Evolutionary conservation across 2,797 vertebrate species (phyloP), one percentile per base, ranked within the genome.

Genomic region (Enteromius thamalakanensis): DNA sequence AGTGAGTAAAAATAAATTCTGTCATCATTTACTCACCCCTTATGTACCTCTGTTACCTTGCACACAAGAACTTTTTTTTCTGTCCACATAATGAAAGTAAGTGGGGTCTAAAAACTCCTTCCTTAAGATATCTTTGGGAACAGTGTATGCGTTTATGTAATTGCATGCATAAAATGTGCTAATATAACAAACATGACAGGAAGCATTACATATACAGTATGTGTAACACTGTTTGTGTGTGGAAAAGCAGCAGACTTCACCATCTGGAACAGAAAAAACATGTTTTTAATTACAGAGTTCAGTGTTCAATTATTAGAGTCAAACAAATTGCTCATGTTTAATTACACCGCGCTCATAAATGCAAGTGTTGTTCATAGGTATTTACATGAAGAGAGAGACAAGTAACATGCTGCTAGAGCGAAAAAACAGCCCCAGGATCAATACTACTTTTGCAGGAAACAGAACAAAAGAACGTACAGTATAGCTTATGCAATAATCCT

Each of bases 151-250:
- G n/a, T 64, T 47, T 32, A 62, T 62, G 42, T 19, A 65, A 40
- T 72, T 81, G 42, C 17, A 3, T 76, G n/a, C 14, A 81, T 53
- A 67, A 67, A 75, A 53, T 26, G 45, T 75, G 45, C 7, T 53
- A 75, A 29, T 64, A 65, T 29, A 37, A 75, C 37, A 26, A 67
- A 76, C 21, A 65, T 26, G 80, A 55, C 21, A 67, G 26, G 32
- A 23, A 64, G n/a, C 62, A 76, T 21, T 55, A 47, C 37, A 9
- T 88, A 65, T 90, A 92, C 92, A 91, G 90, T n/a, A 37, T 76
- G 71, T 76, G 23, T 80, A 37, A 3, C 6, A 34, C 15, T 34
- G 70, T 76, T 45, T 76, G 45, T 68, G 82, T 75, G 51, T 19
- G 34, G 58, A 14, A 62, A 15, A 34, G 47, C 26, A 37, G 72